Evolutionary conservation across 1,140 invertebrate species (phyloP).

Genomic region (Heliothis subflexa): DNA sequence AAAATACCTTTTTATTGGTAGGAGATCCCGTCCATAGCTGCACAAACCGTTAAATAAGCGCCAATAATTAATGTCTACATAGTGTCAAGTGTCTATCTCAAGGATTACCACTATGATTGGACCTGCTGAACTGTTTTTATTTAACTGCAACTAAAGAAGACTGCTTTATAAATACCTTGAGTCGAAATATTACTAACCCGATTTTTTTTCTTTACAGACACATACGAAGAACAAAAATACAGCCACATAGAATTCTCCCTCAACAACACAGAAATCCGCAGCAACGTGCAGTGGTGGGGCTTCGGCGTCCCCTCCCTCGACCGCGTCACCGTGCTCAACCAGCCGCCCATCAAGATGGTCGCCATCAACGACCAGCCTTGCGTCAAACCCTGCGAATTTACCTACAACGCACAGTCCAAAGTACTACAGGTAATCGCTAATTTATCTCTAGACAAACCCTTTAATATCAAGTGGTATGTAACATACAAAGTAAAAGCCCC

Average conservation of each 20-base stretch:
- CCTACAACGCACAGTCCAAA: conserved; percentile 63
- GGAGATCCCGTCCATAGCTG: too few species aligned
- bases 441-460: conserved; percentile 72
- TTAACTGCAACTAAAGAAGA: too few species aligned
- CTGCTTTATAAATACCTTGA: neutral
- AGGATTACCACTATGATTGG: too few species aligned
- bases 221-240: conserved; percentile 88
- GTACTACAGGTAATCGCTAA: conserved; percentile 71
- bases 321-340: conserved; percentile 69
- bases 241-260: conserved; percentile 87
- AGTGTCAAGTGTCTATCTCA: too few species aligned
- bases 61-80: too few species aligned
- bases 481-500: conserved; percentile 10
- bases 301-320: conserved; percentile 82
- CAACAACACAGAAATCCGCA: conserved; percentile 82
- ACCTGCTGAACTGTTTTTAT: too few species aligned
- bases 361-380: conserved; percentile 68
- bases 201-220: conserved; percentile 82
- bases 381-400: conserved; percentile 63
- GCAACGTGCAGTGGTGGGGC: conserved; percentile 83
- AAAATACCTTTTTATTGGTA: too few species aligned
- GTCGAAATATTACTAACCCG: neutral
- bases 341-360: conserved; percentile 65
- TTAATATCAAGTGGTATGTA: conserved; percentile 73
- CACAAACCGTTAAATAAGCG: too few species aligned